Evolutionary conservation across 2,888 invertebrate genomes (phyloP).

Genomic region (Xestobium rufovillosum): DNA sequence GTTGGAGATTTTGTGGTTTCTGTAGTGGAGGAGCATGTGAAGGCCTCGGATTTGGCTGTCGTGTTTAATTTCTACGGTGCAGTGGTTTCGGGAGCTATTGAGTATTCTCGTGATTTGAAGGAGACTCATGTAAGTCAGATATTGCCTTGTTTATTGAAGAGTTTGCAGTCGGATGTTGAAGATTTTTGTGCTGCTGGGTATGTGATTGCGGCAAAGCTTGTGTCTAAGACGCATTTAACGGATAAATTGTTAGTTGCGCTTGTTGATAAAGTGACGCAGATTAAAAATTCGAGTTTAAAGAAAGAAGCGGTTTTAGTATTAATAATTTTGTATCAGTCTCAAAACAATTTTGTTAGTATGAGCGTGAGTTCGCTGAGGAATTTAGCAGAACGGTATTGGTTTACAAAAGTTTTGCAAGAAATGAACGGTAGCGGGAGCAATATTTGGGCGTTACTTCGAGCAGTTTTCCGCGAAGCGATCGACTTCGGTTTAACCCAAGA

Average conservation of each 20-base stretch:
- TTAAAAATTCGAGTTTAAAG: slow-evolving; percentile 47
- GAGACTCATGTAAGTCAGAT: slow-evolving; percentile 62
- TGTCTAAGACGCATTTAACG: slow-evolving; percentile 55
- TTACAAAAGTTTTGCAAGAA: slow-evolving; percentile 45
- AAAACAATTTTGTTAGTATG: slow-evolving; percentile 43
- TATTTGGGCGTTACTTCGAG: slow-evolving; percentile 50
- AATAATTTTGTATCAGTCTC: slow-evolving; percentile 62
- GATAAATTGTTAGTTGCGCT: slow-evolving; percentile 52
- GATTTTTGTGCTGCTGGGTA: slow-evolving; percentile 70
- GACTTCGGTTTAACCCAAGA: slow-evolving; percentile 45
- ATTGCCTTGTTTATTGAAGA: slow-evolving; percentile 63
- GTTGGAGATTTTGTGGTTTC: slow-evolving; percentile 52
- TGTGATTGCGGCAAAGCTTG: slow-evolving; percentile 64
- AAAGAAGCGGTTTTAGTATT: slow-evolving; percentile 59
- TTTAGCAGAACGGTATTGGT: slow-evolving; percentile 44
- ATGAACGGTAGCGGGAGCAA: slow-evolving; percentile 50
- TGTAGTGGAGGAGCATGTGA: slow-evolving; percentile 54
- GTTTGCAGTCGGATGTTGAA: slow-evolving; percentile 56
- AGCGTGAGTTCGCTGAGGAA: slow-evolving; percentile 48
- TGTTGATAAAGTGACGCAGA: slow-evolving; percentile 51
- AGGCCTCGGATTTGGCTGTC: slow-evolving; percentile 56
- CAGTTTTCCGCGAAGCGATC: slow-evolving; percentile 50
- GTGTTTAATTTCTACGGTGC: slow-evolving; percentile 76
- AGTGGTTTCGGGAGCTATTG: slow-evolving; percentile 62
- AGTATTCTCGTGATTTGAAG: slow-evolving; percentile 44